Evolutionary conservation across 2,888 invertebrate species (phyloP).

Genomic region (Maniola hyperantus): DNA sequence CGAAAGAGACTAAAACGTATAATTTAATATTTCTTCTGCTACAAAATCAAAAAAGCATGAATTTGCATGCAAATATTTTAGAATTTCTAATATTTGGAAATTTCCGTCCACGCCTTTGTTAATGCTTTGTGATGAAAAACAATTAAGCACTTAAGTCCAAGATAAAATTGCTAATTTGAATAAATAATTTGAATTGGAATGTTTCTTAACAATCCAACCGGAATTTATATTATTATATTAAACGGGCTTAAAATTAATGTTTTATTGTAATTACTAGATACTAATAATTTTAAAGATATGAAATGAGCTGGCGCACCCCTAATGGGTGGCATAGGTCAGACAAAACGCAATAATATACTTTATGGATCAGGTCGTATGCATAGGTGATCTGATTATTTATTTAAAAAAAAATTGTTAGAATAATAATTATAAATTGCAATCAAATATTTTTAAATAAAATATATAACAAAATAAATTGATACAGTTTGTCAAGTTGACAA

Average conservation of each 20-base stretch:
- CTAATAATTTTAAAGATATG: constrained; percentile 25
- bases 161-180: constrained; percentile 31
- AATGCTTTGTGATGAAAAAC: constrained; percentile 22
- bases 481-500: too few relatives aligned
- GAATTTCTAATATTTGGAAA: constrained; percentile 2
- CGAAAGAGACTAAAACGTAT: too few relatives aligned
- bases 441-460: neutral
- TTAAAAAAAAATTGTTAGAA: too few relatives aligned
- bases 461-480: neutral
- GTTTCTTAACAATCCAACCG: constrained; percentile 12
- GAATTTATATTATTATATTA: constrained; percentile 25
- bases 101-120: constrained; percentile 13
- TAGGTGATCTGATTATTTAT: neutral
- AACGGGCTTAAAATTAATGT: constrained; percentile 25
- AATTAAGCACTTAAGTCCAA: constrained; percentile 29
- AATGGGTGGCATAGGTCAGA: constrained; percentile 28
- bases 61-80: neutral
- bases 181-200: constrained; percentile 33
- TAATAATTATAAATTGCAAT: too few relatives aligned
- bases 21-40: too few relatives aligned
- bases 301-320: constrained; percentile 21
- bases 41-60: too few relatives aligned
- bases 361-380: neutral
- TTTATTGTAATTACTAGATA: constrained; percentile 30
- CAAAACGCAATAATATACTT: constrained; percentile 3